phyloP scores from a whole-genome alignment of 2,888 invertebrate genomes.

The Platycnemis pennipes region DNA sequence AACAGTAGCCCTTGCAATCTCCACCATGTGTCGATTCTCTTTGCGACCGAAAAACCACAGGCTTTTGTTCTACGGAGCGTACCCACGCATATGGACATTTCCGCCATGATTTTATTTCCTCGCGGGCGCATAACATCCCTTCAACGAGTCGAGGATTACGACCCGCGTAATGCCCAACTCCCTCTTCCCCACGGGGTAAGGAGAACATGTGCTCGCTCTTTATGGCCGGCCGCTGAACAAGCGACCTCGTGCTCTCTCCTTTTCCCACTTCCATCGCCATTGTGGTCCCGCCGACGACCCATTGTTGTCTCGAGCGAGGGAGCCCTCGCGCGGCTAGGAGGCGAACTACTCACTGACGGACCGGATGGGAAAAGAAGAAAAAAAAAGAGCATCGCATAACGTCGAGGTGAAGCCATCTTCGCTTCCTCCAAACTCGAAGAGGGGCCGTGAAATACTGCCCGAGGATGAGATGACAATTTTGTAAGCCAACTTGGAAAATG shows the following conservation, averaged over 20 bases:
- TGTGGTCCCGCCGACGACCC: neutral
- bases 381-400: neutral
- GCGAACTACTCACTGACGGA: neutral
- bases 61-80: neutral
- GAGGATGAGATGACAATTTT: neutral
- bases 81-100: neutral
- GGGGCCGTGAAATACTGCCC: neutral
- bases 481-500: no score
- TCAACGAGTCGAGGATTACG: neutral
- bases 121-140: neutral
- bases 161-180: neutral
- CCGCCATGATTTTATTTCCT: neutral
- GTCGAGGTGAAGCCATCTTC: neutral
- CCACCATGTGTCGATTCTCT: neutral
- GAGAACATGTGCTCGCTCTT: neutral
- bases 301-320: neutral
- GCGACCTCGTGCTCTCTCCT: no score
- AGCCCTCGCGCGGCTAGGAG: neutral
- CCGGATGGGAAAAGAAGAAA: neutral
- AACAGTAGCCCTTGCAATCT: no score
- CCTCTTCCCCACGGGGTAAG: neutral
- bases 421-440: no score
- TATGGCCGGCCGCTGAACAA: neutral
- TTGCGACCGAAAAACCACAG: neutral
- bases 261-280: no score